Evolutionary conservation across 2,888 invertebrate genomes (phyloP).

Genomic region (Pterostichus madidus): DNA sequence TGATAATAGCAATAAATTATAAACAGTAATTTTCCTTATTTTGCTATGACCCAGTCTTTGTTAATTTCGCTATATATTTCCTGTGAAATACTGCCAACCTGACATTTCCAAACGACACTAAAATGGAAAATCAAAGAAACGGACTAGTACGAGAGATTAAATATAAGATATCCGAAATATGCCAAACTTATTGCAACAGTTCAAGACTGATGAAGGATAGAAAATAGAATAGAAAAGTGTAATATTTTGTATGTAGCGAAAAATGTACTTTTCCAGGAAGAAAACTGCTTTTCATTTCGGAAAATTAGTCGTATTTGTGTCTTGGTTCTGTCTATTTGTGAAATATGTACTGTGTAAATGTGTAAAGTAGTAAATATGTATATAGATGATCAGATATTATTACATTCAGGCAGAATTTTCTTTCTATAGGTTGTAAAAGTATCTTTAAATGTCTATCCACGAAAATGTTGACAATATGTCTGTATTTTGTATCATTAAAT

Average conservation of each 20-base stretch:
- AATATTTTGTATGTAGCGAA: conserved; percentile 53
- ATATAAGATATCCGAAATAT: conserved; percentile 55
- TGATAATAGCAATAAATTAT: no score
- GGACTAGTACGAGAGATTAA: conserved; percentile 23
- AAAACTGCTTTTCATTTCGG: conserved; percentile 32
- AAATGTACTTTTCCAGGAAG: conserved; percentile 26
- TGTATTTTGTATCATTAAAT: neutral
- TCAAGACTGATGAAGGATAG: conserved; percentile 58
- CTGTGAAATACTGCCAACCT: neutral
- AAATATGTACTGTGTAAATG: conserved; percentile 20
- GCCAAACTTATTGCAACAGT: conserved; percentile 61
- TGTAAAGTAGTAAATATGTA: conserved; percentile 38
- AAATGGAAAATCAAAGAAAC: conserved; percentile 16
- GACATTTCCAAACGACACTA: conserved; percentile 20
- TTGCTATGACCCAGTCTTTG: no score
- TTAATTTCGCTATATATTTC: neutral
- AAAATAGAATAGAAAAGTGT: conserved; percentile 46
- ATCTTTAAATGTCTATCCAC: neutral
- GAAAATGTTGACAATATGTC: conserved; percentile 5
- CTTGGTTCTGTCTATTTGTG: neutral
- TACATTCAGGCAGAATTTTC: conserved; percentile 10
- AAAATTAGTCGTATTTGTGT: conserved; percentile 30
- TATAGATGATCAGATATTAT: conserved; percentile 31
- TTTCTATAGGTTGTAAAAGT: neutral
- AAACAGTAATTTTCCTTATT: no score